Evolutionary conservation across 2,797 vertebrate genomes (phyloP), one percentile per base, ranked within the genome.

Genomic region (Tokudaia tokunoshimensis): DNA sequence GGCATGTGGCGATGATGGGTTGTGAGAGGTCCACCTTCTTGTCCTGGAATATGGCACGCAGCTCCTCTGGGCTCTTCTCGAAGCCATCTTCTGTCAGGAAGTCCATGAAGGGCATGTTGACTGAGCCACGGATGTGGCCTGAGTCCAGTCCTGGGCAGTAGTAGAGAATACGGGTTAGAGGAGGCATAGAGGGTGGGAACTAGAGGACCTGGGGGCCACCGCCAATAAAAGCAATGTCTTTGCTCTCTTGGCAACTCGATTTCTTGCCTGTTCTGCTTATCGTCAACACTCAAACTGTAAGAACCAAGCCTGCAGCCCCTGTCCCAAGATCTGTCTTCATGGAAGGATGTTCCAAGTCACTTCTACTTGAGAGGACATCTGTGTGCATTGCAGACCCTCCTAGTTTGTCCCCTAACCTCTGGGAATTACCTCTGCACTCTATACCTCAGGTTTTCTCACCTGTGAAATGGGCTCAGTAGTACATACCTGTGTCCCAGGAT

Each of bases 91-190:
- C 90, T 0, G 99, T 99, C 95, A 99, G 95, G 98, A 99, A 99
- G 13, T 98, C 98, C 4, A 97, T 97, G 97, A 99, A 99, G 0
- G 99, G 99, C 98, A 99, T 99, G 98, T 99, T 99, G 98, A 99
- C 94, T 0, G 99, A 91, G 1, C 99, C 99, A 0, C 99, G 99
- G 97, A 99, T 99, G 96, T 99, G 99, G 50, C 99, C 99, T 0
- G 99, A 99, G 79, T 98, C 98, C 1, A 98, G 98, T 52, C 98
- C 99, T 99, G 98, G 96, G 24, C 0, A 2, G 78, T 83, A 22
- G 63, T 34, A 95, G 96, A 96, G 34, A 47, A 92, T 86, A 92
- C 0, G 55, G 55, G 31, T 96, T 59, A 95, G 61, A 3, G 47
- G 7, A 3, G n/a, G 11, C 5, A 3, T 0, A 34, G 19, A 61